These are phyloP conservation scores for Spea hammondii DNA, from an alignment of 2,797 vertebrate genomes.

Conservation along the genomic window DNA sequence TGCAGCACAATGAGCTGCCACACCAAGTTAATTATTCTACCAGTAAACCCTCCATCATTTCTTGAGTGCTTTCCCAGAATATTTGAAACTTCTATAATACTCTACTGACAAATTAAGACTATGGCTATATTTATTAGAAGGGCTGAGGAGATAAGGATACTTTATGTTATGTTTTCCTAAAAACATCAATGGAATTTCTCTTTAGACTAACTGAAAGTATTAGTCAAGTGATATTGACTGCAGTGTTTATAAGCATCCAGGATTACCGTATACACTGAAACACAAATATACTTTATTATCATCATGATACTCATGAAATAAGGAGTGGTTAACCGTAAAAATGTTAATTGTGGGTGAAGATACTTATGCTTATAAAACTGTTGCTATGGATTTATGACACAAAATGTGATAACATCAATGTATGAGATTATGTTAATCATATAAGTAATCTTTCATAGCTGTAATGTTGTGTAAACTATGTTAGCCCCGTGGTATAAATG, in stretches of 20 bases:
- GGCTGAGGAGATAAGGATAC: not conserved
- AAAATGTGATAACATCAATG: not conserved
- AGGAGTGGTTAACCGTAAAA: not conserved
- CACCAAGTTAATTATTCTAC: not conserved
- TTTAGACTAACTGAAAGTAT: too few relatives aligned
- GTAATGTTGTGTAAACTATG: too few relatives aligned
- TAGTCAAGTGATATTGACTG: too few relatives aligned
- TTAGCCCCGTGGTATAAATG: too few relatives aligned
- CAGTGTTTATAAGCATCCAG: too few relatives aligned
- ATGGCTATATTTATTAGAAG: not conserved
- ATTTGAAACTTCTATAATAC: not conserved
- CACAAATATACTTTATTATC: not conserved
- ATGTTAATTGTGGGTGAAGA: not conserved
- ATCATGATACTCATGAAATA: not conserved
- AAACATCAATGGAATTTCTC: not conserved
- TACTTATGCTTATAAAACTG: not conserved
- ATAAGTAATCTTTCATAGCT: not conserved
- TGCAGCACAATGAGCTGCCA: not conserved
- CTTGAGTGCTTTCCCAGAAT: not conserved
- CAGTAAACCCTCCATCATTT: not conserved
- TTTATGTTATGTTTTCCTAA: not conserved
- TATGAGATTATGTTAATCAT: not conserved
- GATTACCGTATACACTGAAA: too few relatives aligned
- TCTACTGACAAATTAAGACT: not conserved
- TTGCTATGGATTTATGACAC: slow-evolving; percentile 11